Evolutionary conservation across 1,140 invertebrate genomes (phyloP).

Genomic region (Zophobas morio): DNA sequence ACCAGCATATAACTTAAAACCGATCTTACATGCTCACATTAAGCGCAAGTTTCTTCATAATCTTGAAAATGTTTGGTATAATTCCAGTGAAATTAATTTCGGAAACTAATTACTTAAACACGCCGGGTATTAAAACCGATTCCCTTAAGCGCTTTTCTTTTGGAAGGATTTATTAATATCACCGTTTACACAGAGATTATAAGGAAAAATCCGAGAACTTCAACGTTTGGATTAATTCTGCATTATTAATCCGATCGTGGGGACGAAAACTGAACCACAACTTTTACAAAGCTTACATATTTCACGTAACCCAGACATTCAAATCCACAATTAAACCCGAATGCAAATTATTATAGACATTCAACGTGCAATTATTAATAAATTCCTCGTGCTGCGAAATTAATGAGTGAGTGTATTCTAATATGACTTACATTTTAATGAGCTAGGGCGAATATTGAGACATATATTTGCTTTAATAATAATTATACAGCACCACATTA

Average conservation of each 20-base stretch:
- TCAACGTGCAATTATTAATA: background rate
- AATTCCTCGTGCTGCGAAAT: background rate
- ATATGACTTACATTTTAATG: conserved; percentile 31
- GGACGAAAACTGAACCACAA: too few species aligned
- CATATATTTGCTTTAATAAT: conserved; percentile 18
- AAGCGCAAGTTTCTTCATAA: background rate
- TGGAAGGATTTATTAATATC: conserved; percentile 16
- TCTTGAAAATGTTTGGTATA: conserved; percentile 13
- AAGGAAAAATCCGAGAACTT: background rate
- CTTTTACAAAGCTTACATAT: too few species aligned
- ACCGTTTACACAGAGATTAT: background rate
- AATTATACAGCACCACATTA: conserved; percentile 19
- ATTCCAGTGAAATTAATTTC: conserved; percentile 20
- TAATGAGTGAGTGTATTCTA: background rate
- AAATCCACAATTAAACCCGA: too few species aligned
- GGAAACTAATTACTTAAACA: conserved; percentile 20
- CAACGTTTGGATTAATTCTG: background rate
- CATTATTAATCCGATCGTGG: too few species aligned
- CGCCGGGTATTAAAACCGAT: conserved; percentile 7
- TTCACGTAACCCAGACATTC: too few species aligned
- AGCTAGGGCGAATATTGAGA: conserved; percentile 15
- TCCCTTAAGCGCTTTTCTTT: conserved; percentile 16
- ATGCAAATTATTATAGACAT: too few species aligned
- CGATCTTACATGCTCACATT: background rate
- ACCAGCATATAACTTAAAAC: too few species aligned